These are phyloP conservation scores for Azemiops feae DNA, from an alignment of 2,113 vertebrate species.

Conservation along the genomic window DNA sequence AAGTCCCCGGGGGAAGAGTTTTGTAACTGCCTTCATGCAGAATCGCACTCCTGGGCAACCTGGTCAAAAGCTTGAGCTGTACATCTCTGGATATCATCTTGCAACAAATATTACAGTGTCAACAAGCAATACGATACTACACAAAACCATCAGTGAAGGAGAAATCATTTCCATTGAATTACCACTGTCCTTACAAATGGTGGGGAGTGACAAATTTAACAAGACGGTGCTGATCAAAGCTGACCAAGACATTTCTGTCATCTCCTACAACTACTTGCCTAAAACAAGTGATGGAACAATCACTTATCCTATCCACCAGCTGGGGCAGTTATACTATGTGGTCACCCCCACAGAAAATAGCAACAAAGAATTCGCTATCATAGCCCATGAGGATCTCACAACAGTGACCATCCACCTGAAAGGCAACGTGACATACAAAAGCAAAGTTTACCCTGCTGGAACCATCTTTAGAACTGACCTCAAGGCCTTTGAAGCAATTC, in stretches of 20 bases:
- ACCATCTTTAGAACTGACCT: constrained; percentile 50
- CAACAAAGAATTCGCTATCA: constrained; percentile 67
- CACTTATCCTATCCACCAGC: neutral
- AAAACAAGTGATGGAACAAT: neutral
- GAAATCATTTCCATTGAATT: neutral
- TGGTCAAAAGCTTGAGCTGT: neutral
- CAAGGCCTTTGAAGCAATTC: constrained; percentile 63
- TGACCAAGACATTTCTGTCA: neutral
- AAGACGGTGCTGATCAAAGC: neutral
- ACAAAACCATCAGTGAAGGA: neutral
- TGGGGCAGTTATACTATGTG: constrained; percentile 4
- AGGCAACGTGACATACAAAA: constrained; percentile 29
- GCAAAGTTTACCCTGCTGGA: neutral
- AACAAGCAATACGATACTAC: neutral
- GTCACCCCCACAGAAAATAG: constrained; percentile 58
- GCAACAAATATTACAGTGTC: neutral
- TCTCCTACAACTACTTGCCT: neutral
- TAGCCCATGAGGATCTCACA: constrained; percentile 62
- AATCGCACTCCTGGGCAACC: fast-evolving
- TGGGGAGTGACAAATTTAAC: neutral
- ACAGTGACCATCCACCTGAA: constrained; percentile 56
- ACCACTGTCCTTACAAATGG: neutral
- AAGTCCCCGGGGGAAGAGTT: neutral
- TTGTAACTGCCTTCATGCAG: neutral
- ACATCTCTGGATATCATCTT: neutral